Evolutionary conservation across 2,113 vertebrate genomes (phyloP).

Genomic region (Odobenus rosmarus): DNA sequence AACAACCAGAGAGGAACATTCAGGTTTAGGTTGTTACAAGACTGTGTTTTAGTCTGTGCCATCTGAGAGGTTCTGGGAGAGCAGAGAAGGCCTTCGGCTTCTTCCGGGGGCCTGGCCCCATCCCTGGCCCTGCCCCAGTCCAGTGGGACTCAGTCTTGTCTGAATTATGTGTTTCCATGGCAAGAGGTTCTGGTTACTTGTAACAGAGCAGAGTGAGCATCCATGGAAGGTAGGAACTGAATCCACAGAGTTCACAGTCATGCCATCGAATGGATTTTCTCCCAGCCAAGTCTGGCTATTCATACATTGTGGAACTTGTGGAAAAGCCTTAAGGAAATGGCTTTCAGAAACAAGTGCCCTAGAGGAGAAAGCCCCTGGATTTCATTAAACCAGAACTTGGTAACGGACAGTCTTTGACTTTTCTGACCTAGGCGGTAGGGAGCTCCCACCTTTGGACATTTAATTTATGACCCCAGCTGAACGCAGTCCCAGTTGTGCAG

Average conservation of each 20-base stretch:
- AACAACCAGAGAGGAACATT: background rate
- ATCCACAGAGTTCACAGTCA: background rate
- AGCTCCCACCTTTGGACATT: background rate
- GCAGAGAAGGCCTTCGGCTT: background rate
- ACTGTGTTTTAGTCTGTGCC: background rate
- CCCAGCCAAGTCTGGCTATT: constrained; percentile 11
- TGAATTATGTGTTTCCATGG: background rate
- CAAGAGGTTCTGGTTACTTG: background rate
- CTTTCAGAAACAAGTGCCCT: constrained; percentile 32
- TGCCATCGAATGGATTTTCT: background rate
- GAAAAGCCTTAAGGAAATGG: constrained; percentile 35
- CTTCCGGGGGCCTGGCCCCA: background rate
- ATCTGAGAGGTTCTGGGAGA: constrained; percentile 17
- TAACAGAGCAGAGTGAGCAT: background rate
- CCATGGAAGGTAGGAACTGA: background rate
- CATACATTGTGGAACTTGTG: constrained; percentile 9
- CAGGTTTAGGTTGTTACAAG: background rate
- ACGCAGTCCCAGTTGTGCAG: background rate
- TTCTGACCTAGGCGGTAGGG: background rate
- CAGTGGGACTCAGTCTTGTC: background rate
- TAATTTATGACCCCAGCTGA: background rate
- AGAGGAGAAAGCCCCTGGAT: background rate
- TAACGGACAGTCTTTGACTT: background rate
- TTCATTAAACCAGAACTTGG: background rate
- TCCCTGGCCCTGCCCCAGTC: background rate